A percentile compares a stretch with the other conserved stretches of the same genome.
Evolutionary conservation across 2,113 vertebrate genomes (phyloP).

Genomic region (Atrichornis clamosus): DNA sequence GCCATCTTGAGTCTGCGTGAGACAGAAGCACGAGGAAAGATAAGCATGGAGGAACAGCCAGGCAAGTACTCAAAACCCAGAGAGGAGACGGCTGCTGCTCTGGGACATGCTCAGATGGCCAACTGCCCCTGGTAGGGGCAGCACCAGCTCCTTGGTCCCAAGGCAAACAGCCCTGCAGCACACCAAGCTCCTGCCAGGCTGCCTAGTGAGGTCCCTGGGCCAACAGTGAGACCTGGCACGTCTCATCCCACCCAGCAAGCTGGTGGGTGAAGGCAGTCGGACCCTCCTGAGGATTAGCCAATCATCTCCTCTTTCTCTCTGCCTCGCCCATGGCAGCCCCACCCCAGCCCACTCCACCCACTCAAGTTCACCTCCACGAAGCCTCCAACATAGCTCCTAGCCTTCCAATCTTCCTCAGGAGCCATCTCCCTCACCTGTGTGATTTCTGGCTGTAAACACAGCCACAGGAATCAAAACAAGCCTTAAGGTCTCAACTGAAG

Average conservation of each 20-base stretch:
- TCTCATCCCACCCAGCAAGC: neutral
- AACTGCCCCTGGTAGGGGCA: neutral
- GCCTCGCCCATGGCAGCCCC: neutral
- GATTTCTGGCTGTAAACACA: neutral
- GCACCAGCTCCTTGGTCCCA: neutral
- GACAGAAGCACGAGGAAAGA: neutral
- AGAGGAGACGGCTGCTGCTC: neutral
- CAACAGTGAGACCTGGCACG: neutral
- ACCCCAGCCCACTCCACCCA: neutral
- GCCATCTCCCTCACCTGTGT: neutral
- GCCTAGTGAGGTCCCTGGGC: neutral
- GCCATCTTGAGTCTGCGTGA: slow-evolving; percentile 85
- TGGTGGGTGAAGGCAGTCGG: neutral
- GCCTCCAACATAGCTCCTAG: neutral
- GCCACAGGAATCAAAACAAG: neutral
- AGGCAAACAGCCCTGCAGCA: neutral
- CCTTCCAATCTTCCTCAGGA: neutral
- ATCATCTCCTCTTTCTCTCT: neutral
- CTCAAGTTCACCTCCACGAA: neutral
- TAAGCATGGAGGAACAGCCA: neutral
- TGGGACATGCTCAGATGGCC: neutral
- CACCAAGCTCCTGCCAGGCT: neutral
- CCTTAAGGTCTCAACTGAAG: neutral
- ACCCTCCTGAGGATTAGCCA: slow-evolving; percentile 38
- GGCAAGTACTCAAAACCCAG: neutral